Evolutionary conservation across 30 jellyfish, hydroid and myxozoan species (phyloP).

Genomic region (Phacellophora camtschatica): DNA sequence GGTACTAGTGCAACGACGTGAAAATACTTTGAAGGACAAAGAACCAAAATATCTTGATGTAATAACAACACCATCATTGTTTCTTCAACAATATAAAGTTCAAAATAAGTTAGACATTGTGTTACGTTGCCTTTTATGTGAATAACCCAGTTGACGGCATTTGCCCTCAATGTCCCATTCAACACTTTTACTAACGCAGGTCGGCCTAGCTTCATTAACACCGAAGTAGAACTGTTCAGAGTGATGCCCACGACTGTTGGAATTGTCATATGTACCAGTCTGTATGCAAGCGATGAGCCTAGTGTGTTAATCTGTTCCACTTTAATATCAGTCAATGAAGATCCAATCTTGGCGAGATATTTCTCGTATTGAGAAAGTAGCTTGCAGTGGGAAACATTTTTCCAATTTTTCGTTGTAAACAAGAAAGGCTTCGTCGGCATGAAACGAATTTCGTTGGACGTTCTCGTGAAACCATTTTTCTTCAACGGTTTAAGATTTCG

Average conservation of each 20-base stretch:
- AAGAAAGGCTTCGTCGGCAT: slow-evolving; percentile 18
- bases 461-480: not conserved
- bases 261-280: not conserved
- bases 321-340: not conserved
- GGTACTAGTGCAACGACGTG: slow-evolving; percentile 23
- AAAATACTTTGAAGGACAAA: slow-evolving; percentile 25
- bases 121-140: slow-evolving; percentile 8
- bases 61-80: not conserved
- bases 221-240: not conserved
- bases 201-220: not conserved
- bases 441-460: not conserved
- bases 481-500: not conserved
- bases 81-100: not conserved
- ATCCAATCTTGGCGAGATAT: not conserved
- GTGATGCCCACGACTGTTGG: slow-evolving; percentile 2
- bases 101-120: slow-evolving; percentile 18
- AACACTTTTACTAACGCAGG: not conserved
- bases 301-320: not conserved
- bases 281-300: not conserved
- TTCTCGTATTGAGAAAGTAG: slow-evolving; percentile 4
- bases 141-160: slow-evolving; percentile 1
- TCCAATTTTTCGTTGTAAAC: not conserved
- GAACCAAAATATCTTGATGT: slow-evolving; percentile 21
- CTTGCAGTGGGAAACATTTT: not conserved
- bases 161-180: slow-evolving; percentile 6